Conservation (phyloP, 2,113 vertebrate genomes). For the Platycercus adscitus region DNA sequence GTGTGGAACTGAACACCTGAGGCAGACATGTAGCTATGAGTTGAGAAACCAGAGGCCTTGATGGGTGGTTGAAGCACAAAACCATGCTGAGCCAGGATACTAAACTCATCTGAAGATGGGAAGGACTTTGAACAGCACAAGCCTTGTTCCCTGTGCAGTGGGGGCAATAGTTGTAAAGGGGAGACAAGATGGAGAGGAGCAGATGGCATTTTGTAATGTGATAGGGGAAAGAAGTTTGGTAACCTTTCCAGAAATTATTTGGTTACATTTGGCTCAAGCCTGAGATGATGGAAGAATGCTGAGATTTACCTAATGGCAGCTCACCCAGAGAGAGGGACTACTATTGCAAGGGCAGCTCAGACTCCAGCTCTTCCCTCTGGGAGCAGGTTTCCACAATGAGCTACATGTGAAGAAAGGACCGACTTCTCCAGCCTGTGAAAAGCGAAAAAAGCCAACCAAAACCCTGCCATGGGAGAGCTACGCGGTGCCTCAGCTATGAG, state of each 20-base stretch:
- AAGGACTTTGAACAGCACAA: background rate
- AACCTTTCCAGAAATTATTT: background rate
- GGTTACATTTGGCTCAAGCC: background rate
- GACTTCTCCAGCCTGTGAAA: background rate
- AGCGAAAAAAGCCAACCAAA: background rate
- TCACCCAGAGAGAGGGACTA: background rate
- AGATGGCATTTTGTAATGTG: background rate
- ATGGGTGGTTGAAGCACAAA: background rate
- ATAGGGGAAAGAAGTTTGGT: background rate
- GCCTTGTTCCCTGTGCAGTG: background rate
- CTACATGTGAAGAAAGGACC: background rate
- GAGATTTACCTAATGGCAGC: background rate
- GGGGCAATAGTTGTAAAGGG: background rate
- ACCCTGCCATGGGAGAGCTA: background rate
- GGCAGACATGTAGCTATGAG: background rate
- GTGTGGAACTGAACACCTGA: background rate
- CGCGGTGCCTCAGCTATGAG: background rate
- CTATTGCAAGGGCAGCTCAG: fast-evolving
- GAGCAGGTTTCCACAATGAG: background rate
- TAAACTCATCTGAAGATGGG: background rate
- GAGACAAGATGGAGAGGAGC: background rate
- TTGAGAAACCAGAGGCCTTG: background rate
- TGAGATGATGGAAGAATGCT: background rate
- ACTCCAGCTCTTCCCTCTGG: background rate
- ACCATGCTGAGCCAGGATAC: background rate